Evolutionary conservation across 1,140 invertebrate genomes (phyloP), one percentile per base, ranked within the genome.

Genomic region (Rhynchophorus ferrugineus): DNA sequence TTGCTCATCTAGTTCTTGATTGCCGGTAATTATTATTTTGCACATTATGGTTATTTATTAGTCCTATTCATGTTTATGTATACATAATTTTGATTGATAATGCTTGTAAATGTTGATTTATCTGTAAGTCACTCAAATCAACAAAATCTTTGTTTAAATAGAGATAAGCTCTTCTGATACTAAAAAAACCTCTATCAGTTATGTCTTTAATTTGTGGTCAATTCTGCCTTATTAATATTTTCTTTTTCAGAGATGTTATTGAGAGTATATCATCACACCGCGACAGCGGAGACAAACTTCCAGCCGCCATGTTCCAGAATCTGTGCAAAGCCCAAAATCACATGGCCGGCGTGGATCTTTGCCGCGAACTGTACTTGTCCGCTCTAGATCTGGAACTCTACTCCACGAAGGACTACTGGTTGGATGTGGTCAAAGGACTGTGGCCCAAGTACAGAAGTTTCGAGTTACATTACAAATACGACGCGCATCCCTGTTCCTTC

Each of bases 361-460:
- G 83, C 54, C 73, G 79, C 46, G 83, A 95, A 67, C 66, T 98
- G 0, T 96, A 93, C 67, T 66, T 86, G 1, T 82, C 86, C 29
- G 79, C 82, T 48, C 71, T 94, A n/a, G 94, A 98, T 73, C 71
- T 98, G 21, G 81, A 91, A 68, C 63, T 95, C 13, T 80, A 95
- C 70, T 77, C 80, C 2, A 78, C 73, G 66, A 85, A 78, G 69
- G 78, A 81, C 1, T 90, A 85, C 71, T 95, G 91, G 90, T 58
- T 81, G 49, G 79, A 84, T 34, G 69, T 94, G n/a, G 80, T 86
- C 17, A 76, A 78, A 17, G 72, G 78, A 41, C 52, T 91, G 8
- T 95, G 90, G 89, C 78, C 82, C 0, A 71, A 84, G 42, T 90
- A 89, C 69, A 79, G 84, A 50, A 76, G 78, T 8, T 74, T 93